Conservation (phyloP, 2,888 invertebrate genomes). For the Yponomeuta plumbellus region DNA sequence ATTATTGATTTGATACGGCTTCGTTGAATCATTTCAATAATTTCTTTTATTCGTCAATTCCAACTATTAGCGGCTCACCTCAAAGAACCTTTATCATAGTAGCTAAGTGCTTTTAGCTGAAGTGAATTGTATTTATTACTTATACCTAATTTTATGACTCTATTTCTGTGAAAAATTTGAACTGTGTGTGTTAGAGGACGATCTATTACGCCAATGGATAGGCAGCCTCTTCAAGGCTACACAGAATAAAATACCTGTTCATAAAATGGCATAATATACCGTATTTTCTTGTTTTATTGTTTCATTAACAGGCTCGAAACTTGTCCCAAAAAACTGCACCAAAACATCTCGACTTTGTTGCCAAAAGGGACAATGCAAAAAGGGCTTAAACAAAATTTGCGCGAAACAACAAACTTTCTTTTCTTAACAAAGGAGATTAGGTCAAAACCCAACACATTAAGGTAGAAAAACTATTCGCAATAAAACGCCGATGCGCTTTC, state of each 20-base stretch:
- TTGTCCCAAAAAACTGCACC: slow-evolving; percentile 28
- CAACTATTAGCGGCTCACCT: background rate
- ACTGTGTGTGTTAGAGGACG: background rate
- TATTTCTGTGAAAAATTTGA: slow-evolving; percentile 2
- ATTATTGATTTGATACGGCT: slow-evolving; percentile 65
- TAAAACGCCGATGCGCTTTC: slow-evolving; percentile 42
- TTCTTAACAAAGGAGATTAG: slow-evolving; percentile 43
- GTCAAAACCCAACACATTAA: slow-evolving; percentile 44
- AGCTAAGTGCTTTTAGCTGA: slow-evolving; percentile 7
- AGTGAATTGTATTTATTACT: slow-evolving; percentile 1
- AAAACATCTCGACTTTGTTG: slow-evolving; percentile 30
- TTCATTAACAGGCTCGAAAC: slow-evolving; percentile 27
- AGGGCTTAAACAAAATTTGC: slow-evolving; percentile 50
- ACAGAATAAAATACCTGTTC: background rate
- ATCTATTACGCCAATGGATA: background rate
- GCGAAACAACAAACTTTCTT: slow-evolving; percentile 58
- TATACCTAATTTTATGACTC: slow-evolving; percentile 10
- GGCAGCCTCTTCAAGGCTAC: background rate
- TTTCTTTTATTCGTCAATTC: slow-evolving; percentile 11
- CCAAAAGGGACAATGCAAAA: slow-evolving; percentile 40
- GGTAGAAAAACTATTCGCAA: slow-evolving; percentile 31
- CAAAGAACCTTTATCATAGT: slow-evolving; percentile 7
- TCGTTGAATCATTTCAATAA: slow-evolving; percentile 51
- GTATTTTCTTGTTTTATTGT: slow-evolving; percentile 23
- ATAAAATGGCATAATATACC: background rate